These are phyloP conservation scores for Sciurus carolinensis DNA, from an alignment of 2,797 vertebrate species.

Conservation along the genomic window DNA sequence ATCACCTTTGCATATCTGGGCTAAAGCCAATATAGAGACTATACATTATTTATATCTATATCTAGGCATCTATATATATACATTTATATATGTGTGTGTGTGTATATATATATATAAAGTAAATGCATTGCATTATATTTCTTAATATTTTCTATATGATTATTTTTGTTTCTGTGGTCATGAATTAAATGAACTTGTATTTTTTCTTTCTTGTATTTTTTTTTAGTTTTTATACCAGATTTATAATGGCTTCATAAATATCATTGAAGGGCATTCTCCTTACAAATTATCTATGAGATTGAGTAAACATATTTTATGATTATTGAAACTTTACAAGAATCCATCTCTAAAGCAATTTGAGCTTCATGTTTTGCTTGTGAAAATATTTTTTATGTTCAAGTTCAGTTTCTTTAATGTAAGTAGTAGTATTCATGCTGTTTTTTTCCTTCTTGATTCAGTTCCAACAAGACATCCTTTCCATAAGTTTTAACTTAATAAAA, in stretches of 20 bases:
- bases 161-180: not conserved
- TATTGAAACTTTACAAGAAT: not conserved
- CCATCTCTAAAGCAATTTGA: not conserved
- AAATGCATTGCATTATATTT: not conserved
- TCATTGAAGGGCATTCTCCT: fast-evolving
- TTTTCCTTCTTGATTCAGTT: not conserved
- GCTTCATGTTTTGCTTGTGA: not conserved
- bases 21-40: not conserved
- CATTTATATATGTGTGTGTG: not conserved
- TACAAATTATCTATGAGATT: not conserved
- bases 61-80: no score
- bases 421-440: not conserved
- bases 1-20: not conserved
- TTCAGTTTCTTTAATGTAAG: not conserved
- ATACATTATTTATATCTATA: not conserved
- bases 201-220: not conserved
- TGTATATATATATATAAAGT: no score
- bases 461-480: not conserved
- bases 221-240: not conserved
- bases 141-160: not conserved
- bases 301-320: not conserved
- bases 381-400: not conserved
- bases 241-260: not conserved
- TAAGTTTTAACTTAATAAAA: not conserved
- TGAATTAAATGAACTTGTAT: not conserved